Evolutionary conservation across 2,113 vertebrate genomes (phyloP), one percentile per base, ranked within the genome.

Genomic region (Scalopus aquaticus): DNA sequence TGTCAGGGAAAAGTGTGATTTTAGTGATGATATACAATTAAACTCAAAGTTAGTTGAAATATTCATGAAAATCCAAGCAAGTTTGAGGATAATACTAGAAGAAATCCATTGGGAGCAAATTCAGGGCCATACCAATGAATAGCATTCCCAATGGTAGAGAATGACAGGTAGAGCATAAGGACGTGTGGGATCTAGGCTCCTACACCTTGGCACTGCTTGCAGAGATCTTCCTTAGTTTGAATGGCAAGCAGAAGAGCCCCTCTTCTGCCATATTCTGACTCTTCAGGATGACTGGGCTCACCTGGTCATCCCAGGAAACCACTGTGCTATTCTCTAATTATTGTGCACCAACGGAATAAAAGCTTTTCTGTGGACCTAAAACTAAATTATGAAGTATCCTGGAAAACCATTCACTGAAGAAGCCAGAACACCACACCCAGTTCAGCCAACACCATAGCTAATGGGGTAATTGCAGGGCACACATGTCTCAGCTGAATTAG

Each of bases 231-330:
- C n/a, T 8, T 26, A 28, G 56, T 74, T 70, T 16, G 28, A 28
- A 26, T 16, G 39, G 19, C 69, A 20, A 37, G 9, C 16, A 76
- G 20, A 69, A 22, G 28, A 76, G 17, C 3, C 5, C 39, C 37
- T 22, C 16, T 28, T 17, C 17, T 32, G 22, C 42, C 30, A 62
- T 74, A 12, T 62, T 70, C 5, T 76, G 74, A 80, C 37, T 86
- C 56, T 60, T 5, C 13, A 3, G 17, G 62, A 16, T 22, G 28
- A 20, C 62, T 17, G 11, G 37, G 3, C 16, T 73, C 6, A 7
- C 2, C 4, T 22, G 0, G 2, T 20, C 51, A 17, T 5, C 5
- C 15, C 30, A 46, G 46, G 32, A 9, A n/a, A 5, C 19, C 22
- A 12, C 13, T 19, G 51, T 2, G 35, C 37, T 15, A 26, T 5